phyloP scores from a whole-genome alignment of 2,113 vertebrate species.

The Carlito syrichta region DNA sequence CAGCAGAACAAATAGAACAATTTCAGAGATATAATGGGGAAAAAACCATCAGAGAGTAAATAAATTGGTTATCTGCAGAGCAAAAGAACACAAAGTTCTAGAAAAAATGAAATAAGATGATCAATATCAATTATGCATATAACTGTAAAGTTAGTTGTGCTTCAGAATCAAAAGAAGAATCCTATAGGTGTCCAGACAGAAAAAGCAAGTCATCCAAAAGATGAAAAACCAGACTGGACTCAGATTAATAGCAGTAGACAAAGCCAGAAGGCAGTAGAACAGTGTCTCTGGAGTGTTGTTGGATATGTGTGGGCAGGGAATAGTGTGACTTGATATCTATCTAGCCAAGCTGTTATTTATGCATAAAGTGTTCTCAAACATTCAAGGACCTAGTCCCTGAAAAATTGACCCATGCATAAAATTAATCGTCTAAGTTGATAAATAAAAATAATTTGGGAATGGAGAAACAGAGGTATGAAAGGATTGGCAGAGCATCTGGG shows the following conservation, averaged over 20 bases:
- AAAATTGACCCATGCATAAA: not conserved
- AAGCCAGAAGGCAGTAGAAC: not conserved
- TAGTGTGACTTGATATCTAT: not conserved
- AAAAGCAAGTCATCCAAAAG: not conserved
- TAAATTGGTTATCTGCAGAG: not conserved
- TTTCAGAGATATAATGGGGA: not conserved
- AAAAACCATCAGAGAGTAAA: conserved; percentile 3
- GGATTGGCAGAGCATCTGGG: not conserved
- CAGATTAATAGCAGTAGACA: not conserved
- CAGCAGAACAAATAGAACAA: not conserved
- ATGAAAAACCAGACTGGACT: not conserved
- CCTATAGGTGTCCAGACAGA: not conserved
- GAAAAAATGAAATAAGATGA: not conserved
- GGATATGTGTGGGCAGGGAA: not conserved
- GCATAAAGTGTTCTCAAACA: not conserved
- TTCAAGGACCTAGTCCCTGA: not conserved
- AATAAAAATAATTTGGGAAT: not conserved
- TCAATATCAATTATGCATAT: not conserved
- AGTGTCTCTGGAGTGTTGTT: not conserved
- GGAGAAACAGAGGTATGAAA: not conserved
- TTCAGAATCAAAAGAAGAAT: not conserved
- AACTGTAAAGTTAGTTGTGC: not conserved
- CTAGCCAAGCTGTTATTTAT: not conserved
- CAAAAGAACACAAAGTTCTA: not conserved
- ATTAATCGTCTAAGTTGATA: not conserved